Conservation (phyloP, 1,140 invertebrate species). For the Hirudo medicinalis region DNA sequence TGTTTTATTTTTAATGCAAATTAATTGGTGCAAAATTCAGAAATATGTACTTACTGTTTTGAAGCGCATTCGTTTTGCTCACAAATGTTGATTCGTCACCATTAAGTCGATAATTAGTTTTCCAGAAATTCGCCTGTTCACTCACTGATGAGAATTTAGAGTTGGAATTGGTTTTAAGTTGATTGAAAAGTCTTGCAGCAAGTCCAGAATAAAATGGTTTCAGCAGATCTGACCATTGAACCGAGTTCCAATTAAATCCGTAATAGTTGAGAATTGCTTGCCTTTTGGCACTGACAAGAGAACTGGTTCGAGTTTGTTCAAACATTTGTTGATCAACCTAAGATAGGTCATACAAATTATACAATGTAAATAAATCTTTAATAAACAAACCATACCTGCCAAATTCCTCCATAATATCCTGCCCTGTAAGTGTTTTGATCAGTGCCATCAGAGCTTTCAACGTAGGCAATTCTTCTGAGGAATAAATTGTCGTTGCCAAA, state of each 20-base stretch:
- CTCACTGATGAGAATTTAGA: not conserved
- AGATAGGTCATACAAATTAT: too few relatives aligned
- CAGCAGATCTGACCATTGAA: slow-evolving; percentile 29
- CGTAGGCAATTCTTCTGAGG: slow-evolving; percentile 11
- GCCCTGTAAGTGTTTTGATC: not conserved
- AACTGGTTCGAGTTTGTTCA: too few relatives aligned
- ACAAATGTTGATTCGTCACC: slow-evolving; percentile 3
- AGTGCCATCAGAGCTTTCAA: not conserved
- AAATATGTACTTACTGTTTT: slow-evolving; percentile 19
- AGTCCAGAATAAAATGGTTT: slow-evolving; percentile 33
- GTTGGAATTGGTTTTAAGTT: too few relatives aligned
- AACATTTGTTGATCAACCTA: too few relatives aligned
- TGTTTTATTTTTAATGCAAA: not conserved
- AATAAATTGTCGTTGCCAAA: slow-evolving; percentile 6
- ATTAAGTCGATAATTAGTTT: slow-evolving; percentile 15
- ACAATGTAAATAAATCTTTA: too few relatives aligned
- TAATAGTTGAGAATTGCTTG: too few relatives aligned
- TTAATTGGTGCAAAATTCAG: not conserved
- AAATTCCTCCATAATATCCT: slow-evolving; percentile 10
- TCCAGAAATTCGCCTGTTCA: slow-evolving; percentile 15
- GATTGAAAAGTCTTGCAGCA: slow-evolving; percentile 29
- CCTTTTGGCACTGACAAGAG: too few relatives aligned
- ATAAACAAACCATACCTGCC: not conserved
- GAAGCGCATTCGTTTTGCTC: not conserved
- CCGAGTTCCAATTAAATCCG: slow-evolving; percentile 25